Evolutionary conservation across 2,113 vertebrate species (phyloP).

Genomic region (Dolichallabes microphthalmus): DNA sequence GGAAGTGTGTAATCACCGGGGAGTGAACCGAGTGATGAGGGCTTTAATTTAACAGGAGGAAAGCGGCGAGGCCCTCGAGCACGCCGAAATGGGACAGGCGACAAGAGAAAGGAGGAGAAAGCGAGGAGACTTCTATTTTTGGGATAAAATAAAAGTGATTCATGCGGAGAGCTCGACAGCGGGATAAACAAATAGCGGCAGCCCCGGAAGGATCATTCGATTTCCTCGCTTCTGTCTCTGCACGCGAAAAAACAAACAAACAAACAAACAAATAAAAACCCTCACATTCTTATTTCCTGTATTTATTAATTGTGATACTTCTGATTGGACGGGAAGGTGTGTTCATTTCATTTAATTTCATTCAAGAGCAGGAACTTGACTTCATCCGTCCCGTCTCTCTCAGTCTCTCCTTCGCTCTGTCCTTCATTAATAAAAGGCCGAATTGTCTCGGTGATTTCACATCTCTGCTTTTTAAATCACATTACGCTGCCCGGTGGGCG

Average conservation of each 20-base stretch:
- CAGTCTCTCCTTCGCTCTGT: conserved; percentile 46
- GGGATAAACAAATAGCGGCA: conserved; percentile 70
- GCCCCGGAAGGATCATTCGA: conserved; percentile 49
- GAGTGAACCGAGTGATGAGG: conserved; percentile 57
- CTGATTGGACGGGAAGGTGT: background rate
- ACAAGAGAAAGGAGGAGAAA: conserved; percentile 34
- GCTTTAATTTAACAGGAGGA: conserved; percentile 68
- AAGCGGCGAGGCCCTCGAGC: conserved; percentile 43
- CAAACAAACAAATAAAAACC: too few species aligned
- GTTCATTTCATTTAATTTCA: too few species aligned
- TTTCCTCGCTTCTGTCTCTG: conserved; percentile 32
- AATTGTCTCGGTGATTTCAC: conserved; percentile 37
- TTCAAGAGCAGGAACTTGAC: too few species aligned
- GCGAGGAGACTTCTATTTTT: conserved; percentile 54
- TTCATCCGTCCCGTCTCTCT: conserved; percentile 12
- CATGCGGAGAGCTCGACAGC: conserved; percentile 59
- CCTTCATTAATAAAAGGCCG: conserved; percentile 41
- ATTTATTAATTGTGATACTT: too few species aligned
- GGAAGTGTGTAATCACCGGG: conserved; percentile 52
- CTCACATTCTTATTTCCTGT: background rate
- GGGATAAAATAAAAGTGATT: conserved; percentile 61
- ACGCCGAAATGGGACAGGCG: conserved; percentile 41
- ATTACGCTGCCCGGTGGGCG: conserved; percentile 60
- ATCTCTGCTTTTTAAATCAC: conserved; percentile 51
- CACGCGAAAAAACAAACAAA: background rate